Percentiles rank a stretch among this genome's conserved stretches.
phyloP scores from a whole-genome alignment of 2,113 vertebrate genomes.

The Cyprinus carpio region DNA sequence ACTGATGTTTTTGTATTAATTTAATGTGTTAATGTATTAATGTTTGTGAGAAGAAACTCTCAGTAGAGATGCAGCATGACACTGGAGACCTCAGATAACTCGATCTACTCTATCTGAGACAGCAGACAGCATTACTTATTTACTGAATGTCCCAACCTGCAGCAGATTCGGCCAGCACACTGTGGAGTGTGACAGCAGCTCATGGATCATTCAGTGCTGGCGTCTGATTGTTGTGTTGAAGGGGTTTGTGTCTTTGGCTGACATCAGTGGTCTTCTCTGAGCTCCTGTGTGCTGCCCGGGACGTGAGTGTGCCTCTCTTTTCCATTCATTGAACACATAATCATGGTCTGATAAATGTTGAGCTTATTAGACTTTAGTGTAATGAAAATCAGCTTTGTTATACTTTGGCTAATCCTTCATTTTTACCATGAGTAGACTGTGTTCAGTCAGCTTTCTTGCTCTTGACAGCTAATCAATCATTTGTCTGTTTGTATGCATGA shows the following conservation, averaged over 20 bases:
- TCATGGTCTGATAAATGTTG: not conserved
- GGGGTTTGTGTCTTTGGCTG: not conserved
- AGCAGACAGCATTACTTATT: conserved; percentile 70
- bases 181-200: not conserved
- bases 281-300: not conserved
- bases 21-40: no score
- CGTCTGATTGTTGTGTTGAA: not conserved
- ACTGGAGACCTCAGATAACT: conserved; percentile 61
- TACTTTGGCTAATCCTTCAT: not conserved
- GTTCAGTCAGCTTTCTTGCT: not conserved
- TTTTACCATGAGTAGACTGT: not conserved
- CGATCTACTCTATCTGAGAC: conserved; percentile 65
- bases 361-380: not conserved
- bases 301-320: conserved; percentile 10
- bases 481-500: not conserved
- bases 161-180: not conserved
- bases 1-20: no score
- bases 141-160: conserved; percentile 51
- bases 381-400: not conserved
- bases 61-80: conserved; percentile 53
- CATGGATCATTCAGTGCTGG: no score
- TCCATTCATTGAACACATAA: not conserved
- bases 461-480: not conserved
- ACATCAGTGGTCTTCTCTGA: not conserved
- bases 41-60: not conserved